Conservation (phyloP, 1,140 invertebrate species). For the Dendrolimus kikuchii region DNA sequence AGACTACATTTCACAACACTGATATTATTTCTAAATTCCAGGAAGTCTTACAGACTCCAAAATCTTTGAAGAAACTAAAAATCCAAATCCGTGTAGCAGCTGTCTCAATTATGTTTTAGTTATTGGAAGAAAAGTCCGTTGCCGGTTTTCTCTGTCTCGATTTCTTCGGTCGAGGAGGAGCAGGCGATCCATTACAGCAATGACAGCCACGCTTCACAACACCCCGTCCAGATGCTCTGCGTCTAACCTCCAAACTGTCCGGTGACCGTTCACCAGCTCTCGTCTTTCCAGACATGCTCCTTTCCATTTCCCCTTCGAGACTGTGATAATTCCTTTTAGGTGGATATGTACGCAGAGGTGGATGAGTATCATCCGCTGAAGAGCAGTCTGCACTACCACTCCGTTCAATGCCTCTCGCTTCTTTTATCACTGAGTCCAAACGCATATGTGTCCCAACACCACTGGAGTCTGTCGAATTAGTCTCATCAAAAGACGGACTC, state of each 20-base stretch:
- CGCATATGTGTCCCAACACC: conserved; percentile 52
- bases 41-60: too few species aligned
- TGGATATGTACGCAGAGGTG: conserved; percentile 49
- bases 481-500: conserved; percentile 62
- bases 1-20: too few species aligned
- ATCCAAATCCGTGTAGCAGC: too few species aligned
- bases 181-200: conserved; percentile 58
- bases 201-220: conserved; percentile 64
- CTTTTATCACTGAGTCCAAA: conserved; percentile 64
- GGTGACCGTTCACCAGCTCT: conserved; percentile 45
- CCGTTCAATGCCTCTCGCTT: conserved; percentile 39
- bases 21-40: too few species aligned
- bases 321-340: conserved; percentile 34
- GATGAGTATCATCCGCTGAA: conserved; percentile 36
- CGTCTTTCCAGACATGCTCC: conserved; percentile 49
- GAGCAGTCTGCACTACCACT: conserved; percentile 37
- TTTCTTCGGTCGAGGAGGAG: conserved; percentile 44
- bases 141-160: conserved; percentile 40
- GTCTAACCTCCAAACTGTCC: conserved; percentile 27
- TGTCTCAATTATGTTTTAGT: conserved; percentile 8
- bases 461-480: conserved; percentile 61
- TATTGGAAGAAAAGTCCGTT: conserved; percentile 35
- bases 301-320: conserved; percentile 25
- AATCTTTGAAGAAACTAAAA: too few species aligned
- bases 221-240: conserved; percentile 52